These are phyloP conservation scores for Panthera leo DNA, from an alignment of 2,113 vertebrate genomes.

Conservation along the genomic window DNA sequence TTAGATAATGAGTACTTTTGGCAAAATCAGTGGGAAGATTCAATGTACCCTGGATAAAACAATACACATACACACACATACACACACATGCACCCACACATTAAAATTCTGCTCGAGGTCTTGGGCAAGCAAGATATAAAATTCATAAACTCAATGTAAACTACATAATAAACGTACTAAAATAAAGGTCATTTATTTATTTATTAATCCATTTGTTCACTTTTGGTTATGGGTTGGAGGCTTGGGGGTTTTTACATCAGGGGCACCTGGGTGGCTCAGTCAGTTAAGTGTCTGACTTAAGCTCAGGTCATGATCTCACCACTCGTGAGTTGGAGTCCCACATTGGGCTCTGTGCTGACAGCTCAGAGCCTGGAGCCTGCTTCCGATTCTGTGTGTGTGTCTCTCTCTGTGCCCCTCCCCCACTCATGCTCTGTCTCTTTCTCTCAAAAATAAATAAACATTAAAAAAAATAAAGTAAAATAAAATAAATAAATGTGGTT, in stretches of 20 bases:
- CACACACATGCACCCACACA: neutral
- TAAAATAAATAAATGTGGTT: neutral
- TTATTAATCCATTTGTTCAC: neutral
- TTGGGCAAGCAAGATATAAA: neutral
- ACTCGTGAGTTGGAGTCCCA: no score
- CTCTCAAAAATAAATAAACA: no score
- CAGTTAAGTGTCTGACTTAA: no score
- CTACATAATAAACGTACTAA: neutral
- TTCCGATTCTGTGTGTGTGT: no score
- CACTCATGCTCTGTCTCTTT: no score
- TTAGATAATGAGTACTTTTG: neutral
- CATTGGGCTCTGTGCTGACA: no score
- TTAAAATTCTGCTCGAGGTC: neutral
- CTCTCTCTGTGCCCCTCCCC: no score
- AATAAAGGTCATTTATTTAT: neutral
- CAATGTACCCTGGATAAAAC: neutral
- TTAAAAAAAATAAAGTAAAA: no score
- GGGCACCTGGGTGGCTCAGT: no score
- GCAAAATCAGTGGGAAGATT: neutral
- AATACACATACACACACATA: neutral
- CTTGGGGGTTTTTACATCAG: neutral
- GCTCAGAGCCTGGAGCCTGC: no score
- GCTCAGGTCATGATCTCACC: no score
- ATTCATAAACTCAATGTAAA: neutral
- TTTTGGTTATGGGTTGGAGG: neutral